Percentiles rank a stretch among this genome's conserved stretches.
These are phyloP conservation scores for Ariolimax columbianus DNA, from an alignment of 2,888 invertebrate species.

Conservation along the genomic window DNA sequence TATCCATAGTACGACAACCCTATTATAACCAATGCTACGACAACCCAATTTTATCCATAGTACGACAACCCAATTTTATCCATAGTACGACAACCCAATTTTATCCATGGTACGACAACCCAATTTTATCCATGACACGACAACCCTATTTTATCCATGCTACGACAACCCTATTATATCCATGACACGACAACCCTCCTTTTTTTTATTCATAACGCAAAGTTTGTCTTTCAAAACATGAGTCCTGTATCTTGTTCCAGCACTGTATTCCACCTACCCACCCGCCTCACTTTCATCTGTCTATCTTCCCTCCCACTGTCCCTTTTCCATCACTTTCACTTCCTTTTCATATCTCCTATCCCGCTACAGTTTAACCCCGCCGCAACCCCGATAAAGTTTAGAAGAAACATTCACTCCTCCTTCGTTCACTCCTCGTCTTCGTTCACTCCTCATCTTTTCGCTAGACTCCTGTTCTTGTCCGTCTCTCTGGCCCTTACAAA, in stretches of 20 bases:
- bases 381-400: neutral
- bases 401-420: neutral
- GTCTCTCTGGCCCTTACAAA: neutral
- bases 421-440: slow-evolving; percentile 6
- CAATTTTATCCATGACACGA: too few relatives aligned
- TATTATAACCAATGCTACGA: too few relatives aligned
- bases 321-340: too few relatives aligned
- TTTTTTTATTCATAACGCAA: neutral
- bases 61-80: too few relatives aligned
- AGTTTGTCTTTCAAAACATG: neutral
- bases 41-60: too few relatives aligned
- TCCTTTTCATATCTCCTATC: too few relatives aligned
- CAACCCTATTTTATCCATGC: too few relatives aligned
- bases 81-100: too few relatives aligned
- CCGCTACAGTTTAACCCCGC: neutral
- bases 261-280: neutral
- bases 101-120: neutral
- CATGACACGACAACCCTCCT: too few relatives aligned
- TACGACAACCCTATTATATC: too few relatives aligned
- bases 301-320: too few relatives aligned
- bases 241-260: neutral
- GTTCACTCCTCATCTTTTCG: neutral
- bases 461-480: neutral
- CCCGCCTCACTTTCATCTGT: neutral
- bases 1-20: too few relatives aligned